Conservation (phyloP, 1,140 invertebrate species). For the Gryon sp. region DNA sequence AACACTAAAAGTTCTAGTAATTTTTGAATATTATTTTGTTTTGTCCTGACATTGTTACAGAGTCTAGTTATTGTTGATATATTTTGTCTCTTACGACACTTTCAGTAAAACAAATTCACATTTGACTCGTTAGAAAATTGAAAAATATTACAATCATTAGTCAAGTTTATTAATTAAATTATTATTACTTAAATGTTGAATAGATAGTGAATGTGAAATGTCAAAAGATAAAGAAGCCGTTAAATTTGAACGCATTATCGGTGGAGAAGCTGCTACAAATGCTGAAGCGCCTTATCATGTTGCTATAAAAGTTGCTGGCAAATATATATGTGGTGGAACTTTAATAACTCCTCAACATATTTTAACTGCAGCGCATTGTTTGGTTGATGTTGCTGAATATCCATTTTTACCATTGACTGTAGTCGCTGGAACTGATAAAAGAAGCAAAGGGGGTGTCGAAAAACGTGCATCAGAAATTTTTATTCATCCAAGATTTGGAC, state of each 20-base stretch:
- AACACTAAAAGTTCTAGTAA: too few species aligned
- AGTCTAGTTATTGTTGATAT: too few species aligned
- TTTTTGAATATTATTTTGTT: too few species aligned
- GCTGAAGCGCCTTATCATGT: constrained; percentile 37
- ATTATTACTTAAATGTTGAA: background rate
- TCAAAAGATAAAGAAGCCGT: constrained; percentile 14
- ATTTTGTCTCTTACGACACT: too few species aligned
- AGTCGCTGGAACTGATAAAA: constrained; percentile 19
- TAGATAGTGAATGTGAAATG: background rate
- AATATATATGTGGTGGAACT: constrained; percentile 17
- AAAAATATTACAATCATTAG: too few species aligned
- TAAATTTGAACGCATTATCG: too few species aligned
- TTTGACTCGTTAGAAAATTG: too few species aligned
- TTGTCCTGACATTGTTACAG: too few species aligned
- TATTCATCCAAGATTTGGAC: constrained; percentile 17
- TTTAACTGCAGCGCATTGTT: constrained; percentile 37
- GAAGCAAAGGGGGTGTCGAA: constrained; percentile 6
- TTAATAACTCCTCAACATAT: constrained; percentile 23
- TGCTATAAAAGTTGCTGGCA: constrained; percentile 3
- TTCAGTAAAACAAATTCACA: too few species aligned
- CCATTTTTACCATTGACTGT: constrained; percentile 31
- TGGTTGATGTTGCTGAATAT: background rate
- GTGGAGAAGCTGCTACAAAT: background rate
- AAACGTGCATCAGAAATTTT: constrained; percentile 34
- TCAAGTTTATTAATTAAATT: too few species aligned